Evolutionary conservation across 2,113 vertebrate species (phyloP).

Genomic region (Sturnus vulgaris): DNA sequence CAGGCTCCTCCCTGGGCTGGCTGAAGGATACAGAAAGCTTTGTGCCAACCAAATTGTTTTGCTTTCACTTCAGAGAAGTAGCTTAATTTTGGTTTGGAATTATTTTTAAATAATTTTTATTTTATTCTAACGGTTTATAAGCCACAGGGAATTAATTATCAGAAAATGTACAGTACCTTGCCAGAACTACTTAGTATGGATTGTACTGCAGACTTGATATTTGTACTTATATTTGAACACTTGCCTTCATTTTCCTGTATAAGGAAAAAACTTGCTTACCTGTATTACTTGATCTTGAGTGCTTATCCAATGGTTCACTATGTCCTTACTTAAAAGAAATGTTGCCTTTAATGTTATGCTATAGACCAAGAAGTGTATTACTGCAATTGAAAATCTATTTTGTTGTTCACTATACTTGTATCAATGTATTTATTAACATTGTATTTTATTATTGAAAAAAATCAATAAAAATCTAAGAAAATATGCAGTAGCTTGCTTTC

Average conservation of each 20-base stretch:
- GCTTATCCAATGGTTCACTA: conserved; percentile 70
- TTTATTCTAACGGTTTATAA: conserved; percentile 57
- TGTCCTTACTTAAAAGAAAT: conserved; percentile 74
- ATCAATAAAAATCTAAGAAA: conserved; percentile 78
- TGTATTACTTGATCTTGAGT: conserved; percentile 79
- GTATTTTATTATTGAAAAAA: conserved; percentile 80
- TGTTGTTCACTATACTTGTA: conserved; percentile 77
- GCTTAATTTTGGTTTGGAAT: not conserved
- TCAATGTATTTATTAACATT: conserved; percentile 77
- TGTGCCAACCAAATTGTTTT: not conserved
- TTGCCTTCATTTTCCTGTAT: conserved; percentile 79
- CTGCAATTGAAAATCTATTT: conserved; percentile 72
- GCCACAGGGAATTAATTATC: conserved; percentile 58
- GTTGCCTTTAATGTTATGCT: conserved; percentile 75
- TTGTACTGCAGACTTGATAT: conserved; percentile 68
- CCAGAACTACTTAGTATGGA: conserved; percentile 65
- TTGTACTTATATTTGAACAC: conserved; percentile 76
- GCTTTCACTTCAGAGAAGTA: conserved; percentile 14
- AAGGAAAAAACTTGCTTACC: conserved; percentile 75
- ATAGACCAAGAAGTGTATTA: conserved; percentile 72
- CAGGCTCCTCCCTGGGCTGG: conserved; percentile 23
- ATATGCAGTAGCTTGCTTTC: conserved; percentile 71
- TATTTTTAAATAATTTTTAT: not conserved
- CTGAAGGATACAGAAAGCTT: conserved; percentile 20
- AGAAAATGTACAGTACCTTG: conserved; percentile 63